These are phyloP conservation scores for Danio albolineatus DNA, from an alignment of 2,797 vertebrate genomes.

Conservation along the genomic window DNA sequence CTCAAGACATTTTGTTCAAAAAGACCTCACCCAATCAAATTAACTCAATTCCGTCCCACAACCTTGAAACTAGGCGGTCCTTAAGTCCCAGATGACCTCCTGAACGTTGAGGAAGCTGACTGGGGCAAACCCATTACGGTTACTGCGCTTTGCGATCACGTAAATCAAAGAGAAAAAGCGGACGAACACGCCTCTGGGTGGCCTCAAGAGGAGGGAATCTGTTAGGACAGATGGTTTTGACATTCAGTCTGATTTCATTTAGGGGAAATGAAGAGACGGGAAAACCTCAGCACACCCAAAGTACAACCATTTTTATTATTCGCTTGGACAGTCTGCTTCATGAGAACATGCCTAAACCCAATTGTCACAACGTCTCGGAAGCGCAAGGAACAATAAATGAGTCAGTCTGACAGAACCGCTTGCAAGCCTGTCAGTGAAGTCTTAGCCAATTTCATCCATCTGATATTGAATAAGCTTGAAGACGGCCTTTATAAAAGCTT, in stretches of 20 bases:
- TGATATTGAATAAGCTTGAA: conserved; percentile 24
- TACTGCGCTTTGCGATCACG: conserved; percentile 58
- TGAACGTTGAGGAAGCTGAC: conserved; percentile 62
- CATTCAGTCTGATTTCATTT: conserved; percentile 66
- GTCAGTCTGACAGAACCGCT: conserved; percentile 11
- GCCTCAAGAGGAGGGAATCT: conserved; percentile 47
- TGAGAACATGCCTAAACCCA: conserved; percentile 11
- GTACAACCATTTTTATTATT: conserved; percentile 68
- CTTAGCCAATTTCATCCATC: conserved; percentile 3
- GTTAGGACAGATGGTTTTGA: conserved; percentile 72
- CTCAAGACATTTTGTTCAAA: conserved; percentile 27
- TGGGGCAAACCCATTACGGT: conserved; percentile 65
- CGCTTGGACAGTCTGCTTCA: conserved; percentile 61
- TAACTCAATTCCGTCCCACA: conserved; percentile 49
- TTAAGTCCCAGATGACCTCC: conserved; percentile 55
- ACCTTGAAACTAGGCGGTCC: conserved; percentile 45
- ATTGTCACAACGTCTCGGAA: conserved; percentile 19
- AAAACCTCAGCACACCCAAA: conserved; percentile 66
- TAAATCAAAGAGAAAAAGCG: conserved; percentile 54
- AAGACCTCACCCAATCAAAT: conserved; percentile 23
- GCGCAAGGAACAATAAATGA: conserved; percentile 17
- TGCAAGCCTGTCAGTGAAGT: conserved; percentile 8
- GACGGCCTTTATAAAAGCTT: conserved; percentile 2
- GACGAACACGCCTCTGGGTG: conserved; percentile 48
- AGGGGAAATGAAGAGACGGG: conserved; percentile 69